Evolutionary conservation across 2,888 invertebrate genomes (phyloP), one percentile per base, ranked within the genome.

Genomic region (Dilophus febrilis): DNA sequence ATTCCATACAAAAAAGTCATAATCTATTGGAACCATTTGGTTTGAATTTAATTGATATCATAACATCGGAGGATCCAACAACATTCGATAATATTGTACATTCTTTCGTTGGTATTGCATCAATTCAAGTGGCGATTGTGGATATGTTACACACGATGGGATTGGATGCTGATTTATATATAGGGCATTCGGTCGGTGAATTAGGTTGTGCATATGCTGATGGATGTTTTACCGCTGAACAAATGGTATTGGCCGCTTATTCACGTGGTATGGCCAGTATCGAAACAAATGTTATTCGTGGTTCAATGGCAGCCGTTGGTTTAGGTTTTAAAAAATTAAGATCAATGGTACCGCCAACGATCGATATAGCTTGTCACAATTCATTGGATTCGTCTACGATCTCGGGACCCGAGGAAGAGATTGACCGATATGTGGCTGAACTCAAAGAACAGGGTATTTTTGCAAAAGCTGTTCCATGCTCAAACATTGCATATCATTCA

Each of bases 201-300:
- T 66, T 95, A 6, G 91, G 87, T 1, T 94, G 95, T 59, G 91
- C 86, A 0, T 95, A 95, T 63, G 91, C 90, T 3, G 95, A 95
- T 58, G 88, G 86, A 1, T 83, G 86, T 48, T 72, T 94, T 48
- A 85, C 87, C 0, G 74, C 80, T 0, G 84, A 88, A 52, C 81
- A 92, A 64, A 82, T 85, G 67, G 77, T 92, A 43, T 60, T 87
- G 8, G 71, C 80, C 1, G 81, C 91, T 0, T 90, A 88, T 59
- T 82, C 80, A 57, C 69, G 90, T 51, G 88, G 87, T 1, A 65
- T 72, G 44, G 80, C 82, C 2, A 79, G 81, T 19, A 55, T 78
- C 12, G 80, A 84, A 47, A 72, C 77, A 1, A 65, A 70, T 3
- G 66, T 82, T 49, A 74, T 81, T 46, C 66, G 63, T 40, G 87